Percentiles rank a stretch among this genome's conserved stretches.
phyloP scores from a whole-genome alignment of 2,113 vertebrate species.

The Trogon melanurus region DNA sequence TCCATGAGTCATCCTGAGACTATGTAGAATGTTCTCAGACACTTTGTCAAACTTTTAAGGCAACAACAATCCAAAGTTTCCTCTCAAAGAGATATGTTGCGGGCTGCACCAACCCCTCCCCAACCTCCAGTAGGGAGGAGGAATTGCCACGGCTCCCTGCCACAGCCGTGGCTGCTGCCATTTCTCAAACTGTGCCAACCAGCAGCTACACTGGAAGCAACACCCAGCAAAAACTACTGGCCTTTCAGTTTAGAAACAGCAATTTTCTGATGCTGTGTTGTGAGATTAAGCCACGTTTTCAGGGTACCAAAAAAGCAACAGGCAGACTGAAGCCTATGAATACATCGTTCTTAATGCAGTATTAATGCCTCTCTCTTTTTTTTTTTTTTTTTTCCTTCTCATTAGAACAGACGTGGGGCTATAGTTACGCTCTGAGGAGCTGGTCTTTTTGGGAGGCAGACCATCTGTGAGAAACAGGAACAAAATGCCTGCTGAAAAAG shows the following conservation, averaged over 20 bases:
- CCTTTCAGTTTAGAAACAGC: neutral
- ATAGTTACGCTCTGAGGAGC: neutral
- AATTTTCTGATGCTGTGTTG: neutral
- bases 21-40: constrained; percentile 46
- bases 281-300: neutral
- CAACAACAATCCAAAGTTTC: constrained; percentile 6
- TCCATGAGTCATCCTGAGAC: constrained; percentile 30
- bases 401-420: neutral
- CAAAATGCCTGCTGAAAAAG: neutral
- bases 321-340: neutral
- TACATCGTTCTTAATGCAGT: neutral
- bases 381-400: neutral
- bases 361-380: neutral
- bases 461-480: constrained; percentile 5
- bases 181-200: neutral
- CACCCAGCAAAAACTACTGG: rapidly evolving
- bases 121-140: neutral
- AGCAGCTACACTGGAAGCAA: neutral
- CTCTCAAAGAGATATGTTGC: neutral
- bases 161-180: neutral
- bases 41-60: constrained; percentile 2
- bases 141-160: neutral
- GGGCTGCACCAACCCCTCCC: neutral
- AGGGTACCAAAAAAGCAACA: neutral
- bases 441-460: neutral